Conservation (phyloP, 2,797 vertebrate genomes). For the Heliangelus exortis region DNA sequence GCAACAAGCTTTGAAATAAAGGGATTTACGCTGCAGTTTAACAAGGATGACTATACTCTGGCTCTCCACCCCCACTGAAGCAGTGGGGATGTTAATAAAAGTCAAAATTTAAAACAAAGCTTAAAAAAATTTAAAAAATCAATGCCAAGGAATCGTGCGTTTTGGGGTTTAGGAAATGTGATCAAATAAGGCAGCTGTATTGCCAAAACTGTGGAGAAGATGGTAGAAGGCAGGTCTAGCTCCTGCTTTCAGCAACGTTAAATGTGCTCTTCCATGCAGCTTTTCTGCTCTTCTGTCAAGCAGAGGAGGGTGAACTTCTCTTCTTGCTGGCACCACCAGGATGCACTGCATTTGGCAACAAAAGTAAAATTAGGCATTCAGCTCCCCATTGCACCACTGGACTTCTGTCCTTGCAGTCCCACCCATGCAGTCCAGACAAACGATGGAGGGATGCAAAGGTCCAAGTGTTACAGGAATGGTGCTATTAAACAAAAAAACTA, state of each 20-base stretch:
- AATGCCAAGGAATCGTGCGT: neutral
- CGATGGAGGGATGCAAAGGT: neutral
- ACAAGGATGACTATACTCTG: neutral
- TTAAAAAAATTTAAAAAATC: neutral
- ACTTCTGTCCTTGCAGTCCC: neutral
- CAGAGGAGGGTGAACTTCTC: neutral
- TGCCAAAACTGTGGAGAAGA: neutral
- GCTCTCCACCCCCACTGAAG: accelerated
- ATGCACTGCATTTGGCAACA: neutral
- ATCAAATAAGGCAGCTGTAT: neutral
- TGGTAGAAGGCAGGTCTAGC: neutral
- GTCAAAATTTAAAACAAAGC: neutral
- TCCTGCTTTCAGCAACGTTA: neutral
- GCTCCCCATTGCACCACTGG: accelerated
- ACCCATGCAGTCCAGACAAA: accelerated
- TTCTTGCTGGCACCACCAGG: accelerated
- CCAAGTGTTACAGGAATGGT: accelerated
- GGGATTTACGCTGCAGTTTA: neutral
- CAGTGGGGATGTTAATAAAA: neutral
- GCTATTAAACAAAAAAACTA: neutral
- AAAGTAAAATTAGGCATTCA: neutral
- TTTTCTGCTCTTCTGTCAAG: neutral
- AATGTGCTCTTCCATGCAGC: neutral
- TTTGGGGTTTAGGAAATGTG: neutral
- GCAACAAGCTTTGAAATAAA: neutral